Evolutionary conservation across 2,113 vertebrate genomes (phyloP).

Genomic region (Nothoprocta perdicaria): DNA sequence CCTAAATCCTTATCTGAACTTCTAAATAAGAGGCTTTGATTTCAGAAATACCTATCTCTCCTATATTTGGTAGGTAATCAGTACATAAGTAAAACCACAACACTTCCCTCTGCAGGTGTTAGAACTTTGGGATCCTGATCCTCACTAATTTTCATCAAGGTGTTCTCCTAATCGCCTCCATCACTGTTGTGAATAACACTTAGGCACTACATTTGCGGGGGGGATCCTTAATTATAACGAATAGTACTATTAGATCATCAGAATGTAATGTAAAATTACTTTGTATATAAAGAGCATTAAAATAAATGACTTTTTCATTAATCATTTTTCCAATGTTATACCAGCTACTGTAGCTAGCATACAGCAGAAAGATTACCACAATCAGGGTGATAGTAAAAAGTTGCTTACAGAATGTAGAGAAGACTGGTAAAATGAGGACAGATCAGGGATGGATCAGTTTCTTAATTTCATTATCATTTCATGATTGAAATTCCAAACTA

Average conservation of each 20-base stretch:
- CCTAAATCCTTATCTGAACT: background rate
- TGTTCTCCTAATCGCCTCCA: background rate
- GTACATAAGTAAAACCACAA: background rate
- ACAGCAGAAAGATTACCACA: background rate
- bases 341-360: background rate
- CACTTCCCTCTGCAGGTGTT: background rate
- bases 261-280: conserved; percentile 45
- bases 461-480: background rate
- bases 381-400: background rate
- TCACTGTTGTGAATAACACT: conserved; percentile 29
- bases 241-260: conserved; percentile 58
- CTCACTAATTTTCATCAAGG: background rate
- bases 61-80: background rate
- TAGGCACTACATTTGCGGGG: conserved; percentile 46
- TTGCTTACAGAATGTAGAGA: background rate
- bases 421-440: background rate
- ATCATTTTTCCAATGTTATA: conserved; percentile 30
- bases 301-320: conserved; percentile 61
- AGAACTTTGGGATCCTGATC: background rate
- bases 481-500: background rate
- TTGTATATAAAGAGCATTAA: conserved; percentile 63
- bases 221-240: conserved; percentile 38
- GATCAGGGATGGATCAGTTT: background rate
- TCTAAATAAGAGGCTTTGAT: background rate
- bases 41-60: background rate